These are phyloP conservation scores for Clarias gariepinus DNA, from an alignment of 2,113 vertebrate genomes.

Conservation along the genomic window DNA sequence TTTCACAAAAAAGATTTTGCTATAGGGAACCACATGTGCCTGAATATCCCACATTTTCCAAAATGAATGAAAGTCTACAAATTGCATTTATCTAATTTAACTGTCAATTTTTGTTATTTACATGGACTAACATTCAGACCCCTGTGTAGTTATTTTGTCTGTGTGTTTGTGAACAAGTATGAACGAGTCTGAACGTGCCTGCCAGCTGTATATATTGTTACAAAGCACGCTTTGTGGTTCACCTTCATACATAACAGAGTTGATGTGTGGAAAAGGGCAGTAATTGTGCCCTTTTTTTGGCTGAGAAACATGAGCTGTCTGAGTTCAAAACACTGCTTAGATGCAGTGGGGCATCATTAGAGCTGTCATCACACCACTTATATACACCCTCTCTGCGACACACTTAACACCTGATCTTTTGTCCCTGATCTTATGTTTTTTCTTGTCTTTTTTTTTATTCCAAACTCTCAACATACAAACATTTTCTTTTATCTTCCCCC, in stretches of 20 bases:
- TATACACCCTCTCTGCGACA: slow-evolving; percentile 20
- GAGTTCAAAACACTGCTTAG: slow-evolving; percentile 51
- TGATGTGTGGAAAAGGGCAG: slow-evolving; percentile 54
- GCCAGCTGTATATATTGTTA: slow-evolving; percentile 55
- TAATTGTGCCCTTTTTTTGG: slow-evolving; percentile 61
- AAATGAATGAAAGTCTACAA: too few relatives aligned
- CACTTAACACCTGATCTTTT: slow-evolving; percentile 13
- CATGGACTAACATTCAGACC: neutral
- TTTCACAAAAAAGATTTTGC: too few relatives aligned
- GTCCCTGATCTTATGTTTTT: neutral
- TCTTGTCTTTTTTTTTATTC: slow-evolving; percentile 18
- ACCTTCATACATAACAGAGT: slow-evolving; percentile 60
- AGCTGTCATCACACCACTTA: slow-evolving; percentile 49
- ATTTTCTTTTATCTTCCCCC: neutral
- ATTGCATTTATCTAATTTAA: too few relatives aligned
- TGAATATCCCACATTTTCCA: too few relatives aligned
- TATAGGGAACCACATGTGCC: too few relatives aligned
- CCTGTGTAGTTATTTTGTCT: neutral
- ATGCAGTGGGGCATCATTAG: slow-evolving; percentile 42
- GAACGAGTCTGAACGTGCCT: neutral
- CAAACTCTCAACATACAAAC: neutral
- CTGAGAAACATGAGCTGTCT: slow-evolving; percentile 57
- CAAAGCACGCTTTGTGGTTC: slow-evolving; percentile 61
- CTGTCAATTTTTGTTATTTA: neutral
- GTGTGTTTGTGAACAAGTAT: neutral